Conservation (phyloP, 2,113 vertebrate genomes). For the Gobio gobio region DNA sequence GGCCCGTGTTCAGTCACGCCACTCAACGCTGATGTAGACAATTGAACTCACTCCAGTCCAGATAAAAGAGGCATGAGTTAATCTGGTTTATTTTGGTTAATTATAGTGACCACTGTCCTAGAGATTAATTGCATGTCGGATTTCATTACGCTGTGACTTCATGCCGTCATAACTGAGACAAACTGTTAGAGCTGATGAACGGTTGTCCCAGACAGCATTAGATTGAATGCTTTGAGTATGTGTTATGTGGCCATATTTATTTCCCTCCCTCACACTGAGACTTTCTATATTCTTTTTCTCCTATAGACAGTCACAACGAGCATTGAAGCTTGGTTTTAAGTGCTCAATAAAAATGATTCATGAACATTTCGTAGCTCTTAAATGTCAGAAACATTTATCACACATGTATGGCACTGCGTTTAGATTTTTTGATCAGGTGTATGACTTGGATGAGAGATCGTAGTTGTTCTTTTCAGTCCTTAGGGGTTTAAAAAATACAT, state of each 20-base stretch:
- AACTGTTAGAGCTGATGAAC: not conserved
- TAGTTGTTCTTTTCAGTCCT: not conserved
- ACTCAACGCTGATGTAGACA: not conserved
- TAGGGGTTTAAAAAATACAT: not conserved
- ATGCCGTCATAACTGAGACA: not conserved
- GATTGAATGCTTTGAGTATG: not conserved
- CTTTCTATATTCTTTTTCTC: not conserved
- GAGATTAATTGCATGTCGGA: constrained; percentile 18
- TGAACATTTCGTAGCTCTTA: constrained; percentile 1
- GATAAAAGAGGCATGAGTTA: constrained; percentile 21
- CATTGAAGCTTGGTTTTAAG: constrained; percentile 3
- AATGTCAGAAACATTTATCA: not conserved
- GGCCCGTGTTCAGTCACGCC: not conserved
- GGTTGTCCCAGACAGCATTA: not conserved
- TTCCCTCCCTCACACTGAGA: not conserved
- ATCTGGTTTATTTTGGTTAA: constrained; percentile 34
- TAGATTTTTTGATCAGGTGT: not conserved
- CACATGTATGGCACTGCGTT: not conserved
- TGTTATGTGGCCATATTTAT: constrained; percentile 2
- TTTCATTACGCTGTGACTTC: constrained; percentile 12
- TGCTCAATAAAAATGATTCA: constrained; percentile 13
- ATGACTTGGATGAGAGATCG: not conserved
- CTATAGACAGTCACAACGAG: not conserved
- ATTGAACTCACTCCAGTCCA: not conserved
- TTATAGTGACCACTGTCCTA: not conserved